Evolutionary conservation across 2,888 invertebrate genomes (phyloP), one percentile per base, ranked within the genome.

Genomic region (Spialia ferax): DNA sequence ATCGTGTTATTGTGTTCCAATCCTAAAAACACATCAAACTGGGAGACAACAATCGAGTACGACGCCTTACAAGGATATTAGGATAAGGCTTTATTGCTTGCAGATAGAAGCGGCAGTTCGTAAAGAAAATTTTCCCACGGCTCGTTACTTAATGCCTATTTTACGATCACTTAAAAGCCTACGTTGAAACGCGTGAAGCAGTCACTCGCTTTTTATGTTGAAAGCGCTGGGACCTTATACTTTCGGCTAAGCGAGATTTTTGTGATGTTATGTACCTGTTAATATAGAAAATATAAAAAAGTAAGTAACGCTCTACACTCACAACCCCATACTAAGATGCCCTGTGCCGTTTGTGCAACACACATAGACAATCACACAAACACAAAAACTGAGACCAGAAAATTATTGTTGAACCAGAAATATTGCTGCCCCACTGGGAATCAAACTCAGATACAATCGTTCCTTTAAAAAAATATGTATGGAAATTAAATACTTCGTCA

Each of bases 51-150:
- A 45, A 45, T 45, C 45, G 18, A 45, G 18, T 18, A 45, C 15
- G 8, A 1, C 18, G 42, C 18, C 18, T 45, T 15, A 15, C 42
- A 42, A 18, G 45, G 8, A 18, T 45, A 45, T 45, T 18, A 45
- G 45, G 45, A 45, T 45, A 45, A 45, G 20, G 45, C 18, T 45
- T 45, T 45, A 45, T 20, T 10, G 45, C 20, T 45, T 7, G 42
- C 42, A 45, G 45, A 45, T 45, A 45, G 18, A 20, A 7, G 18
- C 45, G 45, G 45, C 18, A 45, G 45, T 45, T 29, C n/a, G 55
- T 15, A 26, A 55, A 29, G 55, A 29, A 29, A 52, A 52, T 52
- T 22, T 52, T 52, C 45, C 10, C 45, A 45, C 45, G 18, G 20
- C 45, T 45, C 18, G 45, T 45, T 45, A 45, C 45, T 45, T 45